phyloP scores from a whole-genome alignment of 1,140 invertebrate genomes.

The Chelonus insularis region DNA sequence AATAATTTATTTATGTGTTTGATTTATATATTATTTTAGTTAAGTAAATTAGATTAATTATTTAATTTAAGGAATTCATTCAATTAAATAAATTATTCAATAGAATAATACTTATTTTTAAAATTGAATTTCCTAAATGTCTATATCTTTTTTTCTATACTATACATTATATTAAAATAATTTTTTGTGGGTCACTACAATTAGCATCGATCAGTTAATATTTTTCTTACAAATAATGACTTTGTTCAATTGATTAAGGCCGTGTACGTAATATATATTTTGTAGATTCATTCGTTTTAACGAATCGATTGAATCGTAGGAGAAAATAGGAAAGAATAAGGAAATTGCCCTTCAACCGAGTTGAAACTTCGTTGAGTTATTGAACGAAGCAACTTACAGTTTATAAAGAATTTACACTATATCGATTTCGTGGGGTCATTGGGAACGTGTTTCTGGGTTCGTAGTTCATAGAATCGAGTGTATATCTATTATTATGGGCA shows the following conservation, averaged over 20 bases:
- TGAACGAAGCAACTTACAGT: conserved; percentile 12
- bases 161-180: too few species aligned
- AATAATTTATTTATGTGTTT: conserved; percentile 14
- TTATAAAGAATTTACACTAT: conserved; percentile 36
- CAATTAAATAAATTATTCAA: not conserved
- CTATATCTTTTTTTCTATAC: too few species aligned
- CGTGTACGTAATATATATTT: too few species aligned
- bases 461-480: conserved; percentile 30
- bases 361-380: conserved; percentile 26
- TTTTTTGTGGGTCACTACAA: too few species aligned
- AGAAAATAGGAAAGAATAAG: not conserved
- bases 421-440: conserved; percentile 38
- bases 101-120: not conserved
- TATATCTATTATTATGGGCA: conserved; percentile 2
- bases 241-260: too few species aligned
- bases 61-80: not conserved
- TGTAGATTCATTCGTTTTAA: too few species aligned
- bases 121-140: not conserved
- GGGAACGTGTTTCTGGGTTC: conserved; percentile 32
- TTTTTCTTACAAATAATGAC: too few species aligned
- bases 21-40: conserved; percentile 23
- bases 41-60: not conserved
- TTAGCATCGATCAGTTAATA: too few species aligned
- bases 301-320: not conserved
- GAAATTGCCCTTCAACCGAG: conserved; percentile 11